phyloP scores from a whole-genome alignment of 2,113 vertebrate genomes.

The Microtus ochrogaster region DNA sequence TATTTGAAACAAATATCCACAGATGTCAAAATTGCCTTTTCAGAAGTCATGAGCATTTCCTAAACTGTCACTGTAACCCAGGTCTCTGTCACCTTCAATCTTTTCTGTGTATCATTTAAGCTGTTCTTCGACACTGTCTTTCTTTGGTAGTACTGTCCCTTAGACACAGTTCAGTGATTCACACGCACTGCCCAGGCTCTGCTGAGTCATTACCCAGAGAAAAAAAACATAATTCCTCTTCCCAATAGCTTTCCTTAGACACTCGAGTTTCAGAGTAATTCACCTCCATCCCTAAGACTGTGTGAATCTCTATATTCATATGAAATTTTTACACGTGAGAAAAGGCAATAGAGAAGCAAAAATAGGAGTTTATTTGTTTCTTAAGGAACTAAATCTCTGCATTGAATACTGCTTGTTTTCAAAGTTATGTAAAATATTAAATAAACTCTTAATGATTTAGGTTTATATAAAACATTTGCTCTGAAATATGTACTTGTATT shows the following conservation, averaged over 20 bases:
- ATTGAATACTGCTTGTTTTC: neutral
- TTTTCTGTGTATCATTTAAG: neutral
- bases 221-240: neutral
- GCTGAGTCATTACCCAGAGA: neutral
- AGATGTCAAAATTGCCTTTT: neutral
- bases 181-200: neutral
- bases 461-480: constrained; percentile 25
- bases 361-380: neutral
- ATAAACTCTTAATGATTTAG: constrained; percentile 54
- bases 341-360: neutral
- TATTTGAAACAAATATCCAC: neutral
- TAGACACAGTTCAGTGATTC: neutral
- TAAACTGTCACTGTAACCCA: neutral
- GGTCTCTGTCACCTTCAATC: neutral
- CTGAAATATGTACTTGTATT: constrained; percentile 65
- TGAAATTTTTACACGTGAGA: neutral
- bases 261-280: constrained; percentile 6
- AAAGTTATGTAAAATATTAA: constrained; percentile 59
- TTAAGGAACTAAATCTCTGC: neutral
- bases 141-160: neutral
- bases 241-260: neutral
- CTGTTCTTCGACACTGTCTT: neutral
- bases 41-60: neutral
- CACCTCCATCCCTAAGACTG: neutral
- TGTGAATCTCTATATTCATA: neutral